Percentiles rank a stretch among this genome's conserved stretches.
Evolutionary conservation across 2,113 vertebrate genomes (phyloP).

Genomic region (Mormoops blainvillei): DNA sequence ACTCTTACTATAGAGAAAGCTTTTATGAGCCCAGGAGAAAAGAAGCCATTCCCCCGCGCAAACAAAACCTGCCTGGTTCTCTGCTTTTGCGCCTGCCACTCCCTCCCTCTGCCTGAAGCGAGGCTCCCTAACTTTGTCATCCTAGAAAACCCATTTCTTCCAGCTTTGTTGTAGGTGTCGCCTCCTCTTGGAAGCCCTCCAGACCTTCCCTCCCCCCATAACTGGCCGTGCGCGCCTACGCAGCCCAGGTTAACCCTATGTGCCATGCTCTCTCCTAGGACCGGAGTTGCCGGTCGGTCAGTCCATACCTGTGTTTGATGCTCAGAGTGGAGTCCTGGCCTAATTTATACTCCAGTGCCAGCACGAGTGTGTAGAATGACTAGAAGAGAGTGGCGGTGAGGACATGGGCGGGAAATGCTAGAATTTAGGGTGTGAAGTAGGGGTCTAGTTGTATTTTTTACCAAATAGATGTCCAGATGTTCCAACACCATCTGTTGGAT

Average conservation of each 20-base stretch:
- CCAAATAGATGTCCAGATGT: neutral
- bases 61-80: neutral
- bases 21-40: neutral
- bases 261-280: neutral
- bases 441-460: neutral
- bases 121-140: neutral
- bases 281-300: neutral
- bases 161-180: neutral
- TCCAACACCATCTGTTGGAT: neutral
- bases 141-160: neutral
- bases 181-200: neutral
- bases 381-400: neutral
- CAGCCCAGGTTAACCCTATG: too few relatives aligned
- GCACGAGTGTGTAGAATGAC: neutral
- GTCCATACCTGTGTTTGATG: neutral
- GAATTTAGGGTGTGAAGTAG: neutral
- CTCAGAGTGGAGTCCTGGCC: neutral
- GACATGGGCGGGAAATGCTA: neutral
- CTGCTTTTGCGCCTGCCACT: neutral
- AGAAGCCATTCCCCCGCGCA: neutral
- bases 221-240: neutral
- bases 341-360: neutral
- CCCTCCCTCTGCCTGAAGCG: neutral
- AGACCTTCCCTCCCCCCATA: neutral
- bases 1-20: neutral